These are phyloP conservation scores for Motacilla alba DNA, from an alignment of 2,113 vertebrate genomes.

Conservation along the genomic window DNA sequence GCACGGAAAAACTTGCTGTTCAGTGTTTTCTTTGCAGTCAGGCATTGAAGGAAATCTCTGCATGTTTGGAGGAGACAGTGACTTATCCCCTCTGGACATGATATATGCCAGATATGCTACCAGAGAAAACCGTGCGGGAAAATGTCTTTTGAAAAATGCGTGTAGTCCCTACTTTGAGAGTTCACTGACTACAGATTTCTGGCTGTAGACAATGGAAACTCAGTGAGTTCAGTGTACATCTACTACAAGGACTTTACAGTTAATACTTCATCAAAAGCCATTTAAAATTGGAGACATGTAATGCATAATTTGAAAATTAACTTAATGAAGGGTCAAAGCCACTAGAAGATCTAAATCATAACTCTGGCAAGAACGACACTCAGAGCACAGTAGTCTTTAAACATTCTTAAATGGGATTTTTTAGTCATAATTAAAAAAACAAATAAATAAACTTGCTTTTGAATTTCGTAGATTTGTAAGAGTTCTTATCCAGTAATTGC, in stretches of 20 bases:
- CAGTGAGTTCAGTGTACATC: background rate
- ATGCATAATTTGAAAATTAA: background rate
- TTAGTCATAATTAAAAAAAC: background rate
- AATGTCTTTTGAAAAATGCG: background rate
- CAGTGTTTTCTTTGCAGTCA: background rate
- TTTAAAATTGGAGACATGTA: background rate
- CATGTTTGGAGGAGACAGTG: background rate
- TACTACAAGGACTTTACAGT: background rate
- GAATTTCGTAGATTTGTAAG: background rate
- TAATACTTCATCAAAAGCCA: background rate
- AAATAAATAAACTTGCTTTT: background rate
- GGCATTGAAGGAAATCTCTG: background rate
- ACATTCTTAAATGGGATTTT: background rate
- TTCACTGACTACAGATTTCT: background rate
- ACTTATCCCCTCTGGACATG: background rate
- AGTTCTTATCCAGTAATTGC: background rate
- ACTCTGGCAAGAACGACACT: background rate
- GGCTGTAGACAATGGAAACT: background rate
- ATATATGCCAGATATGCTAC: background rate
- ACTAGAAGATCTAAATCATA: background rate
- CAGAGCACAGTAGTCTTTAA: background rate
- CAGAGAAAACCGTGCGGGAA: background rate
- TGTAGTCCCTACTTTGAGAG: background rate
- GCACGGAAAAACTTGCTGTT: background rate
- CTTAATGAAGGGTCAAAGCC: background rate